Conservation (phyloP, 2,797 vertebrate species). For the Enteromius mattozi region DNA sequence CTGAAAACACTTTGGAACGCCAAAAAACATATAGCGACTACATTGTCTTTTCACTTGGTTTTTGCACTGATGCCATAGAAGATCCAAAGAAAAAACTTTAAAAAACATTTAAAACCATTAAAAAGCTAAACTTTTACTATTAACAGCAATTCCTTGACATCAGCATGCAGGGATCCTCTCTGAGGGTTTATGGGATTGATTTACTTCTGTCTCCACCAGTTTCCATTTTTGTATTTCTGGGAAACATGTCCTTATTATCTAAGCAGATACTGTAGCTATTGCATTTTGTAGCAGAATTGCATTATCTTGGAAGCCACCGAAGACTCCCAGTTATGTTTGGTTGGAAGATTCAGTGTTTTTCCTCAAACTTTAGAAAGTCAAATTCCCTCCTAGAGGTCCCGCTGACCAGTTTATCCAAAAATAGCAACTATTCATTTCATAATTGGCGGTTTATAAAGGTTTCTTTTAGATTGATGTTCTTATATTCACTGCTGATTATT, state of each 20-base stretch:
- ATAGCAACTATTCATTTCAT: constrained; percentile 18
- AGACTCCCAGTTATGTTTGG: constrained; percentile 24
- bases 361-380: constrained; percentile 10
- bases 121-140: neutral
- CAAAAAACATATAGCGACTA: neutral
- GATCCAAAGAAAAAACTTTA: no score
- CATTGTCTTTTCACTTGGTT: neutral
- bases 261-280: constrained; percentile 21
- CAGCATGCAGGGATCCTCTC: neutral
- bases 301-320: neutral
- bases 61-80: neutral
- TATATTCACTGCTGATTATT: constrained; percentile 21
- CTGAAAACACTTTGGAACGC: neutral
- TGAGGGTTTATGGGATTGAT: neutral
- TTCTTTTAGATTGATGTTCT: constrained; percentile 31
- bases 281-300: constrained; percentile 16
- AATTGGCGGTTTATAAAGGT: constrained; percentile 26
- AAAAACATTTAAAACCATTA: neutral
- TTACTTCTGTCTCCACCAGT: neutral
- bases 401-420: neutral
- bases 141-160: neutral
- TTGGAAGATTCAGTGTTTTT: constrained; percentile 25
- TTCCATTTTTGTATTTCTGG: constrained; percentile 35
- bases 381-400: neutral
- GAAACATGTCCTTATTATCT: constrained; percentile 11